These are phyloP conservation scores for Dasyurus viverrinus DNA, from an alignment of 2,113 vertebrate genomes.

Conservation along the genomic window DNA sequence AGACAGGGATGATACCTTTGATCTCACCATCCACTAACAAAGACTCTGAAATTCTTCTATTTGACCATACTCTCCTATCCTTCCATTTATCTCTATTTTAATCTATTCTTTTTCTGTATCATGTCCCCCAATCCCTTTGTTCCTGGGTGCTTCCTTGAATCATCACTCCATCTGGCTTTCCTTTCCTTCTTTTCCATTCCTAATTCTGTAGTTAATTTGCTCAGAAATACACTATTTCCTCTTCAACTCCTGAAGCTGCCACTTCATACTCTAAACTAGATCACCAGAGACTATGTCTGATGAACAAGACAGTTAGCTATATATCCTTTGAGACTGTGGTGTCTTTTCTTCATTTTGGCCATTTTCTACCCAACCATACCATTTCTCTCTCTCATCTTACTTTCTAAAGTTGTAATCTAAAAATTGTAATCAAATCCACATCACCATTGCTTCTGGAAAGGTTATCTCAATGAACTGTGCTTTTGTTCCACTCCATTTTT, in stretches of 20 bases:
- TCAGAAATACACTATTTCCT: not conserved
- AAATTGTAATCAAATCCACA: not conserved
- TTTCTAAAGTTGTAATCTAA: not conserved
- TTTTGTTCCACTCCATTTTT: not conserved
- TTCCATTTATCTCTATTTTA: not conserved
- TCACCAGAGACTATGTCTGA: not conserved
- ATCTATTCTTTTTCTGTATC: not conserved
- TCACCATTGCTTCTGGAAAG: not conserved
- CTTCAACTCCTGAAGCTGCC: not conserved
- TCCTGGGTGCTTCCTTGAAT: not conserved
- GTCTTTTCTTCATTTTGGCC: not conserved
- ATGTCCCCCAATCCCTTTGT: not conserved
- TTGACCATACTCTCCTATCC: not conserved
- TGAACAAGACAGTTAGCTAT: not conserved
- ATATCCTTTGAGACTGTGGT: not conserved
- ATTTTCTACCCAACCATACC: not conserved
- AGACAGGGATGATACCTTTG: not conserved
- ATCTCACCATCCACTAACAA: not conserved
- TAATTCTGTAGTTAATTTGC: not conserved
- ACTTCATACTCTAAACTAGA: not conserved
- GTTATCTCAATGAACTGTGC: not conserved
- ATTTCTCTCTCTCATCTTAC: not conserved
- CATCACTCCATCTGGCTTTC: not conserved
- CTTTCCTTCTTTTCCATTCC: not conserved
- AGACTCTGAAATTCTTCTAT: not conserved